These are phyloP conservation scores for Vulpes ferrilata DNA, from an alignment of 2,113 vertebrate genomes.

Conservation along the genomic window DNA sequence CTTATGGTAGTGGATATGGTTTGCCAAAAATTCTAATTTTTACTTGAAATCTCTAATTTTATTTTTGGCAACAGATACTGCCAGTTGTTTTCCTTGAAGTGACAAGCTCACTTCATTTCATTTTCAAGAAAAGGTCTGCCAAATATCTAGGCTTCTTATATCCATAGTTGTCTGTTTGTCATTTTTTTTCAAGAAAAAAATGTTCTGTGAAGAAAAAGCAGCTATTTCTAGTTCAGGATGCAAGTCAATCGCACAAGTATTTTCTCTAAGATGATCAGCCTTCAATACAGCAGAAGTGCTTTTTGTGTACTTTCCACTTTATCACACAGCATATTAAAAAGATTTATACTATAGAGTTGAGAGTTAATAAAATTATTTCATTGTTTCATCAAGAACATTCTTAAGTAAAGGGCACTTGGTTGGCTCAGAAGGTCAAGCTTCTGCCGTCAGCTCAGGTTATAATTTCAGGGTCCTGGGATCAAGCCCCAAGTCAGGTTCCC, in stretches of 20 bases:
- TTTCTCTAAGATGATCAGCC: not conserved
- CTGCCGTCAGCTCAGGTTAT: no score
- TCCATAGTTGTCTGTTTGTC: not conserved
- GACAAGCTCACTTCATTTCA: constrained; percentile 35
- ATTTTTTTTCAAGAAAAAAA: not conserved
- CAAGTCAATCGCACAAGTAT: not conserved
- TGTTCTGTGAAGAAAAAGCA: not conserved
- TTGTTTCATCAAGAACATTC: constrained; percentile 10
- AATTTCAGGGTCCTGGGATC: no score
- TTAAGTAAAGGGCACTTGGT: not conserved
- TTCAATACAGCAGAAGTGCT: not conserved
- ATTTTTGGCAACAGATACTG: constrained; percentile 48
- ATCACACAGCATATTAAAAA: constrained; percentile 20
- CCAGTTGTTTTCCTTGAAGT: constrained; percentile 47
- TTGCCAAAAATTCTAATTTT: constrained; percentile 56
- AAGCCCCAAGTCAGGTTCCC: no score
- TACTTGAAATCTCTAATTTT: constrained; percentile 60
- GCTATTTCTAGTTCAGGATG: constrained; percentile 28
- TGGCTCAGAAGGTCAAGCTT: no score
- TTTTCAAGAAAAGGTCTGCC: constrained; percentile 63
- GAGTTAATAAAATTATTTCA: constrained; percentile 50
- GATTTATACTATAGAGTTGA: not conserved
- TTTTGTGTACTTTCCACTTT: not conserved
- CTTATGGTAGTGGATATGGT: constrained; percentile 28
- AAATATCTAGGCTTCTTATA: not conserved